A percentile compares a stretch with the other conserved stretches of the same genome.
phyloP scores from a whole-genome alignment of 2,797 vertebrate genomes.

The Yasuhikotakia modesta region DNA sequence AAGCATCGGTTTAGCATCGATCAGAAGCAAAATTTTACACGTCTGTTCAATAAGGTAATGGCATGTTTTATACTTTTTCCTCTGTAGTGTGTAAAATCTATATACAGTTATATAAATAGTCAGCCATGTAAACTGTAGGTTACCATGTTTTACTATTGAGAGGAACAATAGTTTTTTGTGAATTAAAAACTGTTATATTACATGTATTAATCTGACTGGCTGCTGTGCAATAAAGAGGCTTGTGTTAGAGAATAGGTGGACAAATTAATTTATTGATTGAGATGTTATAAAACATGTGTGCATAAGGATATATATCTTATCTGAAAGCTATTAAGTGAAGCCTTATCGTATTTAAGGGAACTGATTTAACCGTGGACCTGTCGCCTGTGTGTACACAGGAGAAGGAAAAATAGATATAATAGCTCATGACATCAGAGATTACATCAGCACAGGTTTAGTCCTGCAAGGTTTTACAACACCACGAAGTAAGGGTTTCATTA shows the following conservation, averaged over 20 bases:
- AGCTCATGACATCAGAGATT: conserved; percentile 32
- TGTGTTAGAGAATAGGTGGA: background rate
- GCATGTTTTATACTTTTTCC: too few species aligned
- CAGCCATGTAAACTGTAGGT: too few species aligned
- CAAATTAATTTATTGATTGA: conserved; percentile 1
- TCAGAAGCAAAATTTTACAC: too few species aligned
- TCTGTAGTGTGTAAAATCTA: too few species aligned
- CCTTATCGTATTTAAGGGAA: conserved; percentile 10
- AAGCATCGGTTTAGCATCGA: too few species aligned
- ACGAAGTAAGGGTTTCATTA: conserved; percentile 7
- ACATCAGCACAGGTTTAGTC: conserved; percentile 13
- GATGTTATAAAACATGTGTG: conserved; percentile 4
- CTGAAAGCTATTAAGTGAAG: conserved; percentile 4
- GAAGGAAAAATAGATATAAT: conserved; percentile 10
- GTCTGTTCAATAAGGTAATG: too few species aligned
- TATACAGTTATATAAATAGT: too few species aligned
- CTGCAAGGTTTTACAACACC: conserved; percentile 28
- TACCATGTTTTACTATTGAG: too few species aligned
- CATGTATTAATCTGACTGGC: background rate
- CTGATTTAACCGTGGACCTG: background rate
- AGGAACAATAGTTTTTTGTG: background rate
- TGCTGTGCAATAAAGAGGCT: background rate
- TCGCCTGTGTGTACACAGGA: conserved; percentile 29
- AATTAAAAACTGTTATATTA: too few species aligned
- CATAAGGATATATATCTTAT: conserved; percentile 2